Base-by-base conservation (phyloP, 2,113 vertebrate species). In the Pteropus alecto region DNA sequence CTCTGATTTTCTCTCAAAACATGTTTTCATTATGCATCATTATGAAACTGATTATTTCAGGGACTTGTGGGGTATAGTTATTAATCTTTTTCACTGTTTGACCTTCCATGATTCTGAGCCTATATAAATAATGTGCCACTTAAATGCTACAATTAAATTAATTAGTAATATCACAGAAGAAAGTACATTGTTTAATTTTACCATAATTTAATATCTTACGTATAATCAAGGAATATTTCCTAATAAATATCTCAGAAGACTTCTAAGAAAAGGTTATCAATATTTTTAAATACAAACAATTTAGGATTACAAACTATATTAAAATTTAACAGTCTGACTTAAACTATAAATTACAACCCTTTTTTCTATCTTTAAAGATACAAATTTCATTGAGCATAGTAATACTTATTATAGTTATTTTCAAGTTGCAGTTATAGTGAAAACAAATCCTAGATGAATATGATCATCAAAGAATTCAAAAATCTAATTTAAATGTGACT, bases 181-280 rank as follows among this genome's bases (percentile, higher is more conserved):
- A 77, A 77, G 26, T 81, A 70, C 60, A 38, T 79, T 89, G 12
- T 93, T 96, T 86, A 67, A 76, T 92, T 96, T 91, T 86, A 51
- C 22, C 4, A 54, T n/a, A 86, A 60, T 82, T 21, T 87, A 94
- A 46, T 81, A 87, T 63, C 33, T 89, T 95, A 78, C 94, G 7
- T 83, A 22, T 85, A 68, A 73, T 67, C 22, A 61, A 28, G 5
- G 22, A 15, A 19, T 95, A 43, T 90, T 82, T 90, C 74, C 61
- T 71, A 84, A 43, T 58, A 78, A 90, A 41, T 94, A 95, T 43
- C 26, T 95, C 46, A 71, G 43, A 77, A 85, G 63, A 67, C 12
- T 56, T 79, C 56, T 38, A 82, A 61, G 68, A 63, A 74, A 12
- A 67, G n/a, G 76, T 54, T 78, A 65, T 94, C 87, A 85, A 61